Conservation (phyloP, 2,113 vertebrate genomes). For the Caloenas nicobarica region DNA sequence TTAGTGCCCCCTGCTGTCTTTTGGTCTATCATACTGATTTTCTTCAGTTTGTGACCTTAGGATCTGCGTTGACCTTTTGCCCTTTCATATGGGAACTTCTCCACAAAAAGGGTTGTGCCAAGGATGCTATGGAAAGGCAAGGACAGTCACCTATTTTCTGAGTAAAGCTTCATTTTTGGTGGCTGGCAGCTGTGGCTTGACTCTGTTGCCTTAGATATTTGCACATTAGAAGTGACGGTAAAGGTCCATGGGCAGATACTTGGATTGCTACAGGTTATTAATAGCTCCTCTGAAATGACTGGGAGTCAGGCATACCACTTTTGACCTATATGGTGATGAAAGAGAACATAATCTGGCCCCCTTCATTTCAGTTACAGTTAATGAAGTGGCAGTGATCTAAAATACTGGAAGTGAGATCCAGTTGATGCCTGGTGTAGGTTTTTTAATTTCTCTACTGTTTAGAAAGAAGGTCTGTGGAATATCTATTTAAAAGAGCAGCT, state of each 20-base stretch:
- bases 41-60: neutral
- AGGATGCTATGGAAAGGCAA: neutral
- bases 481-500: constrained; percentile 2
- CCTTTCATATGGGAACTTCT: neutral
- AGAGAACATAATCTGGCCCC: neutral
- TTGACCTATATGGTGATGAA: neutral
- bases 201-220: neutral
- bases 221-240: neutral
- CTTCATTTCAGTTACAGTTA: neutral
- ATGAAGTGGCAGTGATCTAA: neutral
- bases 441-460: neutral
- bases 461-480: neutral
- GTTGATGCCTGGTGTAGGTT: neutral
- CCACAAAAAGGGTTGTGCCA: fast-evolving
- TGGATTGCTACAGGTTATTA: neutral
- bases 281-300: neutral
- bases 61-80: neutral
- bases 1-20: constrained; percentile 12
- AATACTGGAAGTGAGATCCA: neutral
- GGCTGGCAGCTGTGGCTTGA: neutral
- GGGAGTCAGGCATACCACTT: neutral
- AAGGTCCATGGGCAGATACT: neutral
- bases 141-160: neutral
- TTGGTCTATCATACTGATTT: neutral
- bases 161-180: neutral